Base-by-base conservation (phyloP, 2,888 invertebrate genomes). In the Baccha elongata region DNA sequence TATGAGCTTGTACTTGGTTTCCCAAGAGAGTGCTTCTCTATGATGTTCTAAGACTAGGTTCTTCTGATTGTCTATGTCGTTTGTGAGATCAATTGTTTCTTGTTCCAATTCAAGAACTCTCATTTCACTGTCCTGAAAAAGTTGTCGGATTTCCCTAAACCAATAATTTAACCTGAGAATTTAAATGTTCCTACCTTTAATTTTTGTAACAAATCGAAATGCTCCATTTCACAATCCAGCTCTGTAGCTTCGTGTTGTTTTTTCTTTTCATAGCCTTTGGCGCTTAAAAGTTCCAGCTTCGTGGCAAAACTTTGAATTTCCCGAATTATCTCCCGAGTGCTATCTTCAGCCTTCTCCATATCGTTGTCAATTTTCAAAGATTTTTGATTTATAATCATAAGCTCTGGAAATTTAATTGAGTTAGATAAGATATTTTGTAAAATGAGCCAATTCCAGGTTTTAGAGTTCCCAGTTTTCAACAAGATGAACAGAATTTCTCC, bases 21-120 rank as follows among this genome's bases (percentile, higher is more conserved):
- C 95, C 96, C 97, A 97, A 29, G 95, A 94, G 26, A 96, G 91
- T 7, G 94, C 93, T 88, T 96, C 95, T 37, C 94, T 92, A 80
- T 94, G 92, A 17, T 95, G 89, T 44, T 94, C 93, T 67, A 94
- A 92, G 1, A 94, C 93, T 0, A 95, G 88, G 50, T 88, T 87
- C 46, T 89, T 90, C 32, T 86, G 84, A 35, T 91, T 91, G 23
- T 92, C 91, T 87, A 96, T 95, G 26, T 95, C 94, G 53, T 92
- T 93, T 84, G 94, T 93, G 60, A 95, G 88, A 3, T 93, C 92
- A 72, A 92, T 91, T 42, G 96, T 94, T 71, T 95, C 94, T 52
- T 93, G 93, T 89, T 95, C 94, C 35, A 96, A 85, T 86, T 93
- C 91, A 19, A 96, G 90, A 37, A 95, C 92, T 84, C 93, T 93